Conservation (phyloP, 2,113 vertebrate species). For the Pelecanoides urinatrix region DNA sequence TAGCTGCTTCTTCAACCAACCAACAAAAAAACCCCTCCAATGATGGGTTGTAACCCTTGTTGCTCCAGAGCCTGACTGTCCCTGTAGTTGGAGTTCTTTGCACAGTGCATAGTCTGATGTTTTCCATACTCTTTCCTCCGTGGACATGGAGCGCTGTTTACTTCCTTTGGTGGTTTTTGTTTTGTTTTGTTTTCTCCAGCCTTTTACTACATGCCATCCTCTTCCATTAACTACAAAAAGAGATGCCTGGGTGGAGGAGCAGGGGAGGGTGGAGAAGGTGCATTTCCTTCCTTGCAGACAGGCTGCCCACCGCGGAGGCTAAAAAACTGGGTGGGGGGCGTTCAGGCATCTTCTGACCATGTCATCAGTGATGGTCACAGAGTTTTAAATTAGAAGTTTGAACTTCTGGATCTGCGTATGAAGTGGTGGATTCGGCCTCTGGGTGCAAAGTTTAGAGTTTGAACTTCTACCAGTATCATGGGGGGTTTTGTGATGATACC, state of each 20-base stretch:
- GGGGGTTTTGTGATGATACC: neutral
- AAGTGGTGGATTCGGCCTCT: neutral
- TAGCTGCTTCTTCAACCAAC: neutral
- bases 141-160: neutral
- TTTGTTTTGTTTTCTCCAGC: too few species aligned
- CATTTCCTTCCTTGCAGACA: neutral
- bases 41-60: neutral
- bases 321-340: accelerated
- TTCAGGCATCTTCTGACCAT: neutral
- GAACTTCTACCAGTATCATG: neutral
- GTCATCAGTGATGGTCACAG: neutral
- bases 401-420: neutral
- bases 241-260: neutral
- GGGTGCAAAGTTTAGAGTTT: neutral
- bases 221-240: neutral
- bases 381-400: neutral
- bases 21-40: too few species aligned
- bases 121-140: neutral
- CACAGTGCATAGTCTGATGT: neutral
- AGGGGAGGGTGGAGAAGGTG: neutral
- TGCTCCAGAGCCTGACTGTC: neutral
- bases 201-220: neutral
- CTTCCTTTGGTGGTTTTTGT: neutral
- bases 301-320: neutral
- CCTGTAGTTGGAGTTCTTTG: neutral